Base-by-base conservation (phyloP, 2,113 vertebrate genomes). In the Cacatua alba region DNA sequence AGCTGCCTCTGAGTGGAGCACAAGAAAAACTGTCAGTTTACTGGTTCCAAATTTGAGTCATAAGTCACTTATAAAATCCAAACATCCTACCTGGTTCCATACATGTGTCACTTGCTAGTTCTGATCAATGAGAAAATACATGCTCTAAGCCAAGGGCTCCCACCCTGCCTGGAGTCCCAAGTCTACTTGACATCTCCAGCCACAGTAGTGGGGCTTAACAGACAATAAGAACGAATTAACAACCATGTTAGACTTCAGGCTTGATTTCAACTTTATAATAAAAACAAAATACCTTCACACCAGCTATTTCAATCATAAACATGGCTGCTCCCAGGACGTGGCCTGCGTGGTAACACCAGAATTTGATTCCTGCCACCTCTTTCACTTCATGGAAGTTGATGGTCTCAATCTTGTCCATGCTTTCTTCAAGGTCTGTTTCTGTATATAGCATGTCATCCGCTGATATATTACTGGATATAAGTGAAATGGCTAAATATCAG, bases 231-330 rank as follows among this genome's bases (percentile, higher is more conserved):
- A 46, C 20, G 13, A 49, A n/a, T 17, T 12, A 17, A 44, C 26
- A 29, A 43, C 33, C 17, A 11, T 4, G 6, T 35, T 3, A 53
- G 15, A 52, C 57, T n/a, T 71, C 55, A 59, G 75, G 17, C 28
- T 9, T 13, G 21, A 72, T 64, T 78, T 78, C 72, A 86, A 9
- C 11, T 25, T 17, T 10, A 2, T n/a, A 80, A 48, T 21, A 82
- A 86, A 33, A 88, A 71, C 39, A 18, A 28, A 81, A 62, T 97
- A 99, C 99, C 98, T 99, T 99, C 79, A 99, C 99, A 17, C 99
- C 99, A 6, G 99, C 99, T 78, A 99, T 99, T 98, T 99, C 99
- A 3, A 99, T 99, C 99, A 99, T 99, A 89, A 99, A 99, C 99
- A 99, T 99, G 94, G 99, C 99, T 6, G 99, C 99, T 83, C 99